Base-by-base conservation (phyloP, 2,797 vertebrate species). In the Tragopan temminckii region DNA sequence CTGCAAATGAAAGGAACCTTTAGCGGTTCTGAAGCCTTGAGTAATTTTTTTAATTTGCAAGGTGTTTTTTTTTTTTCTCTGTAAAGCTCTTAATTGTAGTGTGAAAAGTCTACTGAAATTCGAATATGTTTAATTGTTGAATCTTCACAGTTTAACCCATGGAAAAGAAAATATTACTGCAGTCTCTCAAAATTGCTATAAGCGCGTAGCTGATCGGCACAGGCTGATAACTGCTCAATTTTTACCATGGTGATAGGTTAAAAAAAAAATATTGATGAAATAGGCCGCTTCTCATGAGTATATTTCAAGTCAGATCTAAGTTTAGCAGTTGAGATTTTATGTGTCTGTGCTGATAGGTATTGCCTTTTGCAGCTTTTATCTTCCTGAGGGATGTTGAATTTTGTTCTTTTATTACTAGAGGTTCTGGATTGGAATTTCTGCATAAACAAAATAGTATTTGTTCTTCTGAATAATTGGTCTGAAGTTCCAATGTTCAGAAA, bases 401-500 rank as follows among this genome's bases (percentile, higher is more conserved):
- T 79, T 86, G 11, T 3, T 36, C 90, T 52, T 85, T 89, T 64
- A 42, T 86, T 86, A 11, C 8, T 70, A 21, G 16, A 7, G 25
- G 19, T 66, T 85, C 58, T 85, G 33, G 21, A 71, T 20, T 31
- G 53, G n/a, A 69, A 20, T 8, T 85, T 43, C 33, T 40, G 2
- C 20, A 5, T 2, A 27, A 80, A 82, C n/a, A 68, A 90, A 78
- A 82, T 43, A 27, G 4, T 64, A 10, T 33, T 48, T 58, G 13
- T 75, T 69, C 8, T 45, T 92, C 79, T 75, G 11, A 91, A 52
- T 82, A 77, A 80, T 68, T 90, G 62, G 59, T 90, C 52, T 62
- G 40, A 45, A 86, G 46, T 92, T 71, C 13, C 52, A 36, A 64
- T 91, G 24, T 68, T 77, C 62, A 85, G 66, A 92, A 95, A 63